Evolutionary conservation across 2,888 invertebrate species (phyloP), one percentile per base, ranked within the genome.

Genomic region (Amphipyra berbera): DNA sequence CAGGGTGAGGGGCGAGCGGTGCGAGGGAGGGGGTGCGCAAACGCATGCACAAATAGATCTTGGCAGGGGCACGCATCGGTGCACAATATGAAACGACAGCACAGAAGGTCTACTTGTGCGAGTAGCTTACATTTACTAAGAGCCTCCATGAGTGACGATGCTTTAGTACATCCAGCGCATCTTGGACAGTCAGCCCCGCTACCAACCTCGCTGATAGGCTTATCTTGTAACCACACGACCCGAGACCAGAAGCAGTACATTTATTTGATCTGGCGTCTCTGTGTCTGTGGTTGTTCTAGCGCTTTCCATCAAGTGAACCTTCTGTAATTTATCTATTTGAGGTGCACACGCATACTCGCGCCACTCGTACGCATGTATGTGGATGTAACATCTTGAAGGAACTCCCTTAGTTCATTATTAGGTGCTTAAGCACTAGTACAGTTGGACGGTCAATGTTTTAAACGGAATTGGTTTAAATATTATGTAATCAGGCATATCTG

Each of bases 21-120:
- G 45, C 9, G 50, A 14, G 30, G 47, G 50, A 27, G 61, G 64
- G 54, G 63, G 46, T 56, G 74, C 60, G 77, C 64, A 56, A 50
- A 68, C 68, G 77, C 78, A 68, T 70, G 72, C 79, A 73, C 75
- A 81, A 86, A 87, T 87, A 87, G 86, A 84, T 76, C 84, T 86
- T 87, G 88, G 88, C 88, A 84, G 80, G 78, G 72, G 79, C 68
- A 68, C 54, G 66, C 62, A 49, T 56, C 53, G 49, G 48, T 60
- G 61, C 41, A 47, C 46, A 47, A 8, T 38, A 9, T 15, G 12
- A 7, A 35, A n/a, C 0, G 12, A 7, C 14, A 37, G 6, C 9
- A 37, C 68, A 68, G 66, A 65, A 61, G 71, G 57, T 10, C 38
- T 15, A 56, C 30, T 46, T 38, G 0, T 0, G 12, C n/a, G 27